Base-by-base conservation (phyloP, 2,797 vertebrate genomes). In the Micropoecilia bifurca region DNA sequence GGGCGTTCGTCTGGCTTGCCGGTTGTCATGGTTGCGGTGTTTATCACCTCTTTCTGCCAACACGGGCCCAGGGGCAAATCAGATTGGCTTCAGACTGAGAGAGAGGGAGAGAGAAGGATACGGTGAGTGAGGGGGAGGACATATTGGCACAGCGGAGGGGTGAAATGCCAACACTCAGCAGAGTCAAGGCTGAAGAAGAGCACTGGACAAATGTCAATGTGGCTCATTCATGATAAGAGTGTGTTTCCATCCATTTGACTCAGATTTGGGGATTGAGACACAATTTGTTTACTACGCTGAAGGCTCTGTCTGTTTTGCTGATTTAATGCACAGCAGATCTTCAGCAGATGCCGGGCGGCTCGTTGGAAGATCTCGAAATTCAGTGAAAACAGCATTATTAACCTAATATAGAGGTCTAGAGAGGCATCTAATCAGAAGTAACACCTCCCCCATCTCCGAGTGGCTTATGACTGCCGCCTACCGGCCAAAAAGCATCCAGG, bases 21-120 rank as follows among this genome's bases (percentile, higher is more conserved):
- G 84, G 94, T 95, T 95, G 95, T 95, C 95, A 95, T 96, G 95
- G 95, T 83, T 93, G 92, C 95, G 48, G 93, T 92, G 92, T 95
- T 95, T 93, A 95, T 94, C 92, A 93, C 93, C 88, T 93, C 89
- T 88, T 92, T 91, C 89, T 90, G 90, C 92, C 89, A 90, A 94
- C 92, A 92, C 91, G 93, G 85, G 92, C 93, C 92, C 91, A 89
- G 93, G 90, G 91, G 93, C 92, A 92, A 93, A 95, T 95, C 92
- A 93, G 94, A 95, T 95, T 92, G 93, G 92, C 91, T 91, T 91
- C 90, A 92, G 92, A 87, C 83, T 75, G 91, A 88, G 89, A 87
- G 89, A 87, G 85, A 88, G 63, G 80, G 80, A 79, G 73, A 79
- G 81, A 66, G 80, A 79, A 85, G 48, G 85, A 86, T 88, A 45